Evolutionary conservation across 2,113 vertebrate species (phyloP), one percentile per base, ranked within the genome.

Genomic region (Puntigrus tetrazona): DNA sequence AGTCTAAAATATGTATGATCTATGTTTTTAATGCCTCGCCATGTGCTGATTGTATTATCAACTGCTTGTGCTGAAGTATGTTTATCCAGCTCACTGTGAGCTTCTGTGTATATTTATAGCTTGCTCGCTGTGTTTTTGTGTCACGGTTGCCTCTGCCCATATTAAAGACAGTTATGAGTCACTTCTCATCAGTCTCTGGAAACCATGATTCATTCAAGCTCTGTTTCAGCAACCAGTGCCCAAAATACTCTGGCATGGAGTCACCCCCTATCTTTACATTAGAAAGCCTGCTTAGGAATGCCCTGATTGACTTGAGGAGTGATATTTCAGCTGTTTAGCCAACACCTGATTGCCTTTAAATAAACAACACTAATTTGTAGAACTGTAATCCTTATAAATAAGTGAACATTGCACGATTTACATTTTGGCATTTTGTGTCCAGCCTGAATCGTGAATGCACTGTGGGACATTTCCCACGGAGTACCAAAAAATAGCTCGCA

Each of bases 181-280:
- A 85, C 55, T 85, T 81, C 63, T 81, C 79, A 81, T 61, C 55
- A 45, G 61, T 78, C 43, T 76, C 41, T 82, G 55, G 79, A 87
- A 82, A 70, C 36, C 52, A 63, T 78, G 85, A 86, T 83, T 85
- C 87, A 83, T 72, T 85, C 78, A 67, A 78, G 63, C 55, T 84
- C 61, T 16, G 50, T 57, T 81, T 65, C 34, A 72, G 67, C 77
- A 47, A n/a, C 31, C 41, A 31, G 45, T 47, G 80, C 86, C 69
- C 22, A 82, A 85, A 88, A 85, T 88, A 85, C 75, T 67, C 79
- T 29, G 41, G 83, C 65, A 78, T 75, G 36, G 63, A 22, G 27
- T 50, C 65, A 45, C 41, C 27, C 45, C 36, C 41, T 70, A 84
- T 77, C 52, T 65, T 69, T 77, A 6, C 34, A 9, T 45, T 79